phyloP scores from a whole-genome alignment of 2,113 vertebrate genomes.

The Bungarus multicinctus region DNA sequence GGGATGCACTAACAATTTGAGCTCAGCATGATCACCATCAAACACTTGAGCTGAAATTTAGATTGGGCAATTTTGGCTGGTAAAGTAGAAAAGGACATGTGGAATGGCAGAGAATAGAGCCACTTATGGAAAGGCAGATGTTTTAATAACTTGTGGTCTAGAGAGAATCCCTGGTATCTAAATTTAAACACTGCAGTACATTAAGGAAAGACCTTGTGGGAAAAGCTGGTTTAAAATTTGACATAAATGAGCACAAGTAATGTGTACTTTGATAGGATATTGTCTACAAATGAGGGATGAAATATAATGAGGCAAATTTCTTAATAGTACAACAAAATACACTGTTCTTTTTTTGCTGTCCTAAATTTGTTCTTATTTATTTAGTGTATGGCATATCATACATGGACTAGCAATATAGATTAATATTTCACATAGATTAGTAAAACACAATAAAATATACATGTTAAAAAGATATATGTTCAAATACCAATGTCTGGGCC shows the following conservation, averaged over 20 bases:
- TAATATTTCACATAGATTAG: neutral
- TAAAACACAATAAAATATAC: neutral
- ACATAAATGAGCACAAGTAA: conserved; percentile 20
- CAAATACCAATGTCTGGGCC: neutral
- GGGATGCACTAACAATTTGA: conserved; percentile 82
- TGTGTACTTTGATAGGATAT: neutral
- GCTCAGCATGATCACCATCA: conserved; percentile 83
- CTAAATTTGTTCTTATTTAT: neutral
- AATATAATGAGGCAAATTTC: conserved; percentile 19
- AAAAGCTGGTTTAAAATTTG: conserved; percentile 11
- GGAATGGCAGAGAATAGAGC: conserved; percentile 73
- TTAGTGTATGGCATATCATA: neutral
- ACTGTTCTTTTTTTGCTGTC: neutral
- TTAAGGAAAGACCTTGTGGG: conserved; percentile 39
- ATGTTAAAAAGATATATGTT: neutral
- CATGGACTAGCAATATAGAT: neutral
- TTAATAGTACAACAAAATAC: neutral
- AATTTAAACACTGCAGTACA: conserved; percentile 67
- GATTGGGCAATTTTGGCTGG: conserved; percentile 83
- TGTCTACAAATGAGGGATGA: conserved; percentile 19
- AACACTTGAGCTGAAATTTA: conserved; percentile 86
- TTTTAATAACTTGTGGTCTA: conserved; percentile 77
- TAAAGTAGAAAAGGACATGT: conserved; percentile 80
- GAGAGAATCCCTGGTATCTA: conserved; percentile 65
- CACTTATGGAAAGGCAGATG: conserved; percentile 78